These are phyloP conservation scores for Zeuzera pyrina DNA, from an alignment of 2,888 invertebrate species.

Conservation along the genomic window DNA sequence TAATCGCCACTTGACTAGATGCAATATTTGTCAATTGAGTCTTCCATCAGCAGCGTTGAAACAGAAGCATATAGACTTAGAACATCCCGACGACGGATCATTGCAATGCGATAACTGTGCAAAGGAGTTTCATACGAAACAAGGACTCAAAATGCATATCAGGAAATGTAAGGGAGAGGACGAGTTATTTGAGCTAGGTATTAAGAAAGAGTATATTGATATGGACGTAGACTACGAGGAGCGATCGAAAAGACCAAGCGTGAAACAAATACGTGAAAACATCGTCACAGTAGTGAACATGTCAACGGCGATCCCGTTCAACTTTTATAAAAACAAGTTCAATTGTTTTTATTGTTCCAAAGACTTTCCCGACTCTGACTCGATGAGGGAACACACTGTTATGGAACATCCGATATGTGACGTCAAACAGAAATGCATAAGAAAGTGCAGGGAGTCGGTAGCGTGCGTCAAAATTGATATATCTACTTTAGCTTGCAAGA, in stretches of 20 bases:
- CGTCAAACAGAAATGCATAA: conserved; percentile 52
- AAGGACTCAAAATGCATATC: conserved; percentile 53
- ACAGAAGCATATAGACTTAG: conserved; percentile 52
- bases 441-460: conserved; percentile 56
- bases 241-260: conserved; percentile 40
- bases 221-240: conserved; percentile 53
- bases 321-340: conserved; percentile 61
- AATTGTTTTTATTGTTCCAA: conserved; percentile 64
- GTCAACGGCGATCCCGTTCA: conserved; percentile 64
- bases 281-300: conserved; percentile 57
- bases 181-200: conserved; percentile 31
- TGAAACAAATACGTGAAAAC: conserved; percentile 56
- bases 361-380: conserved; percentile 55
- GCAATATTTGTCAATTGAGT: conserved; percentile 48
- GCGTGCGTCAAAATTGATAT: conserved; percentile 62
- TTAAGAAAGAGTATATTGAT: conserved; percentile 45
- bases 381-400: conserved; percentile 52
- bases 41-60: conserved; percentile 53
- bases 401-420: conserved; percentile 54
- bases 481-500: conserved; percentile 49
- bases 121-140: conserved; percentile 58
- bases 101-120: conserved; percentile 50
- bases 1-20: conserved; percentile 51
- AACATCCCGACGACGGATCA: conserved; percentile 58
- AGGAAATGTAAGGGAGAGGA: conserved; percentile 48